Base-by-base conservation (phyloP, 1,140 invertebrate genomes). In the Cotesia glomerata region DNA sequence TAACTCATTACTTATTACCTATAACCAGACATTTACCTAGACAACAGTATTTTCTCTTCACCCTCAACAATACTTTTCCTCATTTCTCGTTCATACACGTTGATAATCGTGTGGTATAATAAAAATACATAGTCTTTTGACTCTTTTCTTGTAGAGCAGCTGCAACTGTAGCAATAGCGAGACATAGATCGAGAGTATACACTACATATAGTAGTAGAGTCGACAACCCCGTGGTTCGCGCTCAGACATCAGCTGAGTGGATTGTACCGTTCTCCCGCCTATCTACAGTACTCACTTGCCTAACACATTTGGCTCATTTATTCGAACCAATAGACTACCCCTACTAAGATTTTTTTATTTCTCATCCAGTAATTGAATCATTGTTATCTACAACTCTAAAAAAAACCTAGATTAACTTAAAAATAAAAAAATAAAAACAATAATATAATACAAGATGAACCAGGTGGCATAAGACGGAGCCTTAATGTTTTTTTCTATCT, bases 221-320 rank as follows among this genome's bases (percentile, higher is more conserved):
- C 59, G 69, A 71, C 75, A 69, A 76, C 49, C 70, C 69, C 72
- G 14, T 14, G 56, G 45, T 69, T 62, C 72, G 52, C 70, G 67
- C 71, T 58, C 59, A 62, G 74, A 76, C 73, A 76, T 76, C 75
- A 76, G 72, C 75, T 74, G 72, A 76, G 72, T 76, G 69, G 72
- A 71, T 74, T 69, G 61, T 70, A 16, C 32, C 16, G 58, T 45
- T 45, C 58, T 62, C 58, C 51, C 56, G 36, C 58, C 51, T 51
- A 56, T 18, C 32, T 65, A 62, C 64, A n/a, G 16, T 51, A 56
- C 39, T 45, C 39, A 13, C 51, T 66, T 56, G n/a, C 64, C 26
- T 62, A 34, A 36, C 32, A 35, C 35, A 26, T 26, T 62, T 62
- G 36, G 34, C 54, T 56, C 71, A 54, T 56, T 35, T 58, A 51